Evolutionary conservation across 2,888 invertebrate species (phyloP).

Genomic region (Coremacera marginata): DNA sequence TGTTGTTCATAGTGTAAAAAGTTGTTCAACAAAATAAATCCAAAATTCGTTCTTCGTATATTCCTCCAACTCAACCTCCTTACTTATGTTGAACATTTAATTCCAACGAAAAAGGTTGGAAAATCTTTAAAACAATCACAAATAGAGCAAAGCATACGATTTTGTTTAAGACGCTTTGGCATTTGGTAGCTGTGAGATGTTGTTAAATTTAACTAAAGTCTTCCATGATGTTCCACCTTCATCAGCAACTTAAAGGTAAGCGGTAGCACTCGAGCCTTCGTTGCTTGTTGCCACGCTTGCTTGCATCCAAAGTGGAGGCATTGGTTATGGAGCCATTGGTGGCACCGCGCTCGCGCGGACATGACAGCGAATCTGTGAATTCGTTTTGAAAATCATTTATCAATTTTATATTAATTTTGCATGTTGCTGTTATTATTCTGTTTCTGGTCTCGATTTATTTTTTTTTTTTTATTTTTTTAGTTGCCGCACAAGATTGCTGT

Average conservation of each 20-base stretch:
- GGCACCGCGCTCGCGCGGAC: not conserved
- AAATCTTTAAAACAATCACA: conserved; percentile 8
- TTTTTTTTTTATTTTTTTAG: not conserved
- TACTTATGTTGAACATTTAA: too few relatives aligned
- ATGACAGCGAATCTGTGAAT: conserved; percentile 34
- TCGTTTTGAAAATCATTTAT: conserved; percentile 33
- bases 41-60: too few relatives aligned
- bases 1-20: not conserved
- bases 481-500: conserved; percentile 18
- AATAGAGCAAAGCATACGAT: conserved; percentile 12
- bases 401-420: conserved; percentile 32
- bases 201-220: not conserved
- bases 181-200: not conserved
- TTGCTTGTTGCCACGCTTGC: conserved; percentile 4
- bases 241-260: too few relatives aligned
- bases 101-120: not conserved
- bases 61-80: too few relatives aligned
- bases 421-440: not conserved
- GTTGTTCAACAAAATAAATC: not conserved
- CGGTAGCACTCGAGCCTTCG: not conserved
- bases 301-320: not conserved
- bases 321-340: not conserved
- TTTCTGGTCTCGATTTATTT: not conserved
- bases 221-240: not conserved
- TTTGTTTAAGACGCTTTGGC: not conserved